Evolutionary conservation across 2,797 vertebrate species (phyloP), one percentile per base, ranked within the genome.

Genomic region (Podarcis lilfordi): DNA sequence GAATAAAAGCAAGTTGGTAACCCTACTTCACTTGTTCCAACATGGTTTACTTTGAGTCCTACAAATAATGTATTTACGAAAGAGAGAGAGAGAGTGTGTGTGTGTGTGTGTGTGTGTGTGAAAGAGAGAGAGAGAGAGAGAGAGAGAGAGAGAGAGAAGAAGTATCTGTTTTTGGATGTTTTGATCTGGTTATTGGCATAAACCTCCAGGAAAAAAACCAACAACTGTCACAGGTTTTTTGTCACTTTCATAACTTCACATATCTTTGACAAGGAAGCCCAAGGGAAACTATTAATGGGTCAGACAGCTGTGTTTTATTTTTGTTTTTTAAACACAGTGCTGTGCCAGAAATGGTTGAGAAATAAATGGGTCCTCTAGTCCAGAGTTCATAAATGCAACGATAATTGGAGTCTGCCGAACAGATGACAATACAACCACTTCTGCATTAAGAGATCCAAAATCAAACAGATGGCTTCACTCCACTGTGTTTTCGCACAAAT

Each of bases 401-500:
- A 87, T 55, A 84, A 68, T n/a, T 84, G 82, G 43, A 19, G 59
- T 35, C 85, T 90, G 89, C 85, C 84, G 55, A 80, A 21, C 81
- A 84, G 40, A 87, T 80, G 80, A 80, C 68, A 87, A 78, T 72
- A 75, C 75, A 64, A 32, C 50, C 7, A 77, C 35, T 86, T 78
- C 78, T 61, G 61, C 43, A n/a, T 11, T 71, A 89, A 84, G 50
- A 37, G 59, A 72, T 35, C 59, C 76, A 76, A 68, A 40, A 68
- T 85, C 68, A 85, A 0, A 2, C 45, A 89, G 89, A 90, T 50
- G 3, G 86, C 85, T 92, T 78, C 29, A 69, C 50, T 71, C 45
- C 79, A 61, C 55, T 86, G 79, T 89, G 89, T 86, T 88, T 90
- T 90, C 90, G 84, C 69, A 4, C 1, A 84, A 43, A 89, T 83